Evolutionary conservation across 2,888 invertebrate species (phyloP).

Genomic region (Ophioninae sp.): DNA sequence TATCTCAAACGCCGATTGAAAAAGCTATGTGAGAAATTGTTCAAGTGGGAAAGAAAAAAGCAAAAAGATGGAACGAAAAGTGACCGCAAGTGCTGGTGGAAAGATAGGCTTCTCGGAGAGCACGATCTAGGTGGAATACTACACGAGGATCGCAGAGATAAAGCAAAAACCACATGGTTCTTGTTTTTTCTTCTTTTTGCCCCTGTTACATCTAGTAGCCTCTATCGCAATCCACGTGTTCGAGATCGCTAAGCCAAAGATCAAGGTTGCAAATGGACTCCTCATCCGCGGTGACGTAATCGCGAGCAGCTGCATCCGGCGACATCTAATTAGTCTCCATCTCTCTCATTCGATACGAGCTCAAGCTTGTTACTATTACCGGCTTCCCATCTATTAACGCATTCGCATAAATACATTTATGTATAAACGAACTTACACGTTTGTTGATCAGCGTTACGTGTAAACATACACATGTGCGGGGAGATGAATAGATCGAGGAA

Average conservation of each 20-base stretch:
- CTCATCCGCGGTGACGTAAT: slow-evolving; percentile 74
- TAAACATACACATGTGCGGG: background rate
- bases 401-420: background rate
- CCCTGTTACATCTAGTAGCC: slow-evolving; percentile 31
- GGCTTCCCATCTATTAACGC: background rate
- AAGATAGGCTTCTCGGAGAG: background rate
- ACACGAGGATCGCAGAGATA: slow-evolving; percentile 18
- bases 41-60: background rate
- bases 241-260: slow-evolving; percentile 67
- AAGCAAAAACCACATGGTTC: slow-evolving; percentile 15
- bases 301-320: slow-evolving; percentile 79
- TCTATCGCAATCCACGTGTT: slow-evolving; percentile 49
- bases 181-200: slow-evolving; percentile 24
- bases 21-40: background rate
- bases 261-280: slow-evolving; percentile 77
- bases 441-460: background rate
- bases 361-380: slow-evolving; percentile 25
- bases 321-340: slow-evolving; percentile 77
- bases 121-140: slow-evolving; percentile 12
- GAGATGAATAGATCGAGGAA: slow-evolving; percentile 24
- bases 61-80: background rate
- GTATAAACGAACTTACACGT: slow-evolving; percentile 1
- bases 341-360: slow-evolving; percentile 32
- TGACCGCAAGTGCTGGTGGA: background rate
- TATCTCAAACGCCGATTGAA: background rate